Conservation (phyloP, 2,888 invertebrate species). For the Eucera pruinosa region DNA sequence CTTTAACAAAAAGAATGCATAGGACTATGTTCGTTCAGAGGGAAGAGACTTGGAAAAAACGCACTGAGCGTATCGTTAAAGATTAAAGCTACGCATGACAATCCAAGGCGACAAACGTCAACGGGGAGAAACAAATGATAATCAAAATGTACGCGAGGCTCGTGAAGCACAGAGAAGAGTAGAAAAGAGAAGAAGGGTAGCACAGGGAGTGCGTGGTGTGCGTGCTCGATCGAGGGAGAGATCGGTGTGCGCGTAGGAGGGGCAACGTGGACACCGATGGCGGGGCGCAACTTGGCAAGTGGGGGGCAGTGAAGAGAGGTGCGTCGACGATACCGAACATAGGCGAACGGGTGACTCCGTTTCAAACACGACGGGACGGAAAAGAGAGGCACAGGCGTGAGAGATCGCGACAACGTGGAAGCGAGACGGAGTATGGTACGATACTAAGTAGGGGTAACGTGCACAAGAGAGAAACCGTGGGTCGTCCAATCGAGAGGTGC, state of each 20-base stretch:
- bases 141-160: conserved; percentile 54
- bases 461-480: conserved; percentile 2
- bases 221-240: conserved; percentile 42
- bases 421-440: background rate
- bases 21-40: no score
- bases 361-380: conserved; percentile 36
- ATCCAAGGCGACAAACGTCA: conserved; percentile 50
- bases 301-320: conserved; percentile 55
- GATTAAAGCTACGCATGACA: conserved; percentile 40
- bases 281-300: conserved; percentile 41
- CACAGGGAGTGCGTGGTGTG: conserved; percentile 54
- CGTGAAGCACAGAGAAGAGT: conserved; percentile 8
- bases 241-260: conserved; percentile 43
- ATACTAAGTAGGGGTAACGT: conserved; percentile 5
- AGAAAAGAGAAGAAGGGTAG: conserved; percentile 22
- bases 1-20: no score
- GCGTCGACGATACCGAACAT: conserved; percentile 51
- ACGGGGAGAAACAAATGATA: conserved; percentile 60
- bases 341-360: conserved; percentile 51
- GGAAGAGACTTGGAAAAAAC: background rate
- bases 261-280: conserved; percentile 44
- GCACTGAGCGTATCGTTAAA: background rate
- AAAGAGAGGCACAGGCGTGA: conserved; percentile 50
- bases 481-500: conserved; percentile 13
- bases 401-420: conserved; percentile 30